Evolutionary conservation across 2,888 invertebrate species (phyloP).

Genomic region (Vanessa cardui): DNA sequence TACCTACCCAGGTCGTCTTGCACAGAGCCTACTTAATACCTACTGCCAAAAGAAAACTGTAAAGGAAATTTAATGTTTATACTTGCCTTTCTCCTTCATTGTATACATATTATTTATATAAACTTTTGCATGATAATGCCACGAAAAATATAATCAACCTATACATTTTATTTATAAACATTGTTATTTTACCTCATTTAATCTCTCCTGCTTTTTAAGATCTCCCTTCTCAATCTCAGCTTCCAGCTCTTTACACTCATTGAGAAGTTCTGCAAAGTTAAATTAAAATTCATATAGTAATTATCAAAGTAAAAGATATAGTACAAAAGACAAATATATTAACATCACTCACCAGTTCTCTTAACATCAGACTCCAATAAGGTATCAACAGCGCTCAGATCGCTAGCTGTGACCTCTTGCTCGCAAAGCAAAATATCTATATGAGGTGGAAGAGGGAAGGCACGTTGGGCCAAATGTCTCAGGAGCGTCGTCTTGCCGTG

Average conservation of each 20-base stretch:
- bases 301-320: not conserved
- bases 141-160: too few relatives aligned
- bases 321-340: not conserved
- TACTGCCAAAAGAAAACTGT: too few relatives aligned
- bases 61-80: not conserved
- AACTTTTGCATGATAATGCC: too few relatives aligned
- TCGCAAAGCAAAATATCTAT: conserved; percentile 98
- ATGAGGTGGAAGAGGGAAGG: conserved; percentile 96
- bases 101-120: too few relatives aligned
- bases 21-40: too few relatives aligned
- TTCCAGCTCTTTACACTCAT: conserved; percentile 92
- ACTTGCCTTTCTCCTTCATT: too few relatives aligned
- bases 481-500: conserved; percentile 99
- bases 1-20: too few relatives aligned
- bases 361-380: conserved; percentile 97
- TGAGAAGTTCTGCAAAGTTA: conserved; percentile 83
- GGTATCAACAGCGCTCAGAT: conserved; percentile 95
- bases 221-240: conserved; percentile 88
- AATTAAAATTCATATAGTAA: not conserved
- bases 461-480: conserved; percentile 94
- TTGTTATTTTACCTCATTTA: conserved; percentile 86
- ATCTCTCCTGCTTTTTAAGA: conserved; percentile 87
- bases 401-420: conserved; percentile 98
- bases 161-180: not conserved
- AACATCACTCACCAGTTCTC: conserved; percentile 81